phyloP scores from a whole-genome alignment of 2,888 invertebrate species.

The Mongoloraphidia duomilia region DNA sequence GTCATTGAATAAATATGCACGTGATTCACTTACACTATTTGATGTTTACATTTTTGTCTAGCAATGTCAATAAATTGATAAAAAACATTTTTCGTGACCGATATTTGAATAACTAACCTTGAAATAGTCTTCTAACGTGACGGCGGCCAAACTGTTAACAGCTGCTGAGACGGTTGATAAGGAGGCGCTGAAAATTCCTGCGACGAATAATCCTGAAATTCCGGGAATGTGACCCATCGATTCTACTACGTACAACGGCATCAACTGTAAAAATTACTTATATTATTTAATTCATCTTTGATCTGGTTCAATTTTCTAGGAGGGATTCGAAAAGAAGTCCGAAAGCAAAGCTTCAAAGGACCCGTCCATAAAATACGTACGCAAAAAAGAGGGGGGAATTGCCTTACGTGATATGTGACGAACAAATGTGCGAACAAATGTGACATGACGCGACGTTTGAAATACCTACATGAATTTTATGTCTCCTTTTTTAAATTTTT shows the following conservation, averaged over 20 bases:
- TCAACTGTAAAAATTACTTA: slow-evolving; percentile 29
- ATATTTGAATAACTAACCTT: slow-evolving; percentile 26
- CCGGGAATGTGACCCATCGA: slow-evolving; percentile 61
- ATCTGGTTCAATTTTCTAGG: too few relatives aligned
- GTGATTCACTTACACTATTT: too few relatives aligned
- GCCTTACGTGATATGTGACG: too few relatives aligned
- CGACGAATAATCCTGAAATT: slow-evolving; percentile 76
- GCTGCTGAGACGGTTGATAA: slow-evolving; percentile 85
- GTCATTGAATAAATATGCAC: too few relatives aligned
- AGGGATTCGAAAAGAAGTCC: too few relatives aligned
- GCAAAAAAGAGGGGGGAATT: too few relatives aligned
- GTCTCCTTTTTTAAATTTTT: too few relatives aligned
- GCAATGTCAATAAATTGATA: slow-evolving; percentile 1
- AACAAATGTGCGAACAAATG: too few relatives aligned
- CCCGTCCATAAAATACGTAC: too few relatives aligned
- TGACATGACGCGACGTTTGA: too few relatives aligned
- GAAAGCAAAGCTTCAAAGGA: too few relatives aligned
- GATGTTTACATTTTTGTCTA: neutral
- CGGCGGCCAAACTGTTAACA: slow-evolving; percentile 80
- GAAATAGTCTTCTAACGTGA: slow-evolving; percentile 77
- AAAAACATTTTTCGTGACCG: neutral
- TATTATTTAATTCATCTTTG: neutral
- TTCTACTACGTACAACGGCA: slow-evolving; percentile 67
- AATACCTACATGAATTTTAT: too few relatives aligned
- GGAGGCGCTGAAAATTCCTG: slow-evolving; percentile 83